Base-by-base conservation (phyloP, 64 coral and sea anemone species). In the Porites australiensis region DNA sequence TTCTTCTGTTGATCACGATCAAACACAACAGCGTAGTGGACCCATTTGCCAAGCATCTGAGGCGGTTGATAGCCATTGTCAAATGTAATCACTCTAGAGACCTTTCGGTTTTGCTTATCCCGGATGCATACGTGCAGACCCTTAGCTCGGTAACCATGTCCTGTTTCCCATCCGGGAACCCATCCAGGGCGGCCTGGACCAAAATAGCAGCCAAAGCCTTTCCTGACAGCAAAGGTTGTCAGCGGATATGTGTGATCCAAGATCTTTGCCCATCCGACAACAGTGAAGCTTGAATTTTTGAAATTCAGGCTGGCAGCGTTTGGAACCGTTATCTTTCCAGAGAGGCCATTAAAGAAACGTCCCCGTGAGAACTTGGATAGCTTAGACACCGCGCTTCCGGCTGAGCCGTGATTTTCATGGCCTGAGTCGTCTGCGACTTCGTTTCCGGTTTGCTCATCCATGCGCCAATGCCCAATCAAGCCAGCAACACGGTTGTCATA, bases 131-230 rank as follows among this genome's bases (percentile, higher is more conserved):
- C 93, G 21, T 65, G 52, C 37, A 66, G 74, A 13, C 87, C 93
- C 10, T 82, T 86, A 7, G 78, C 60, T 48, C 72, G 72, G 87
- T 93, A 93, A 70, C 92, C 92, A 21, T 93, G 92, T 19, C 15
- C 84, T 53, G 79, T 93, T 60, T 93, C 87, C 87, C 86, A 94
- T 58, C 93, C 93, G 22, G 93, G 87, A 19, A 76, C 9, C 93
- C 93, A 94, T 2, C 87, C 87, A 6, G 18, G 13, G 16, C 87
- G 44, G 6, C 70, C 70, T 3, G 77, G 87, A 3, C 57, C 70
- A 77, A 89, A 94, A 62, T 93, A 93, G 52, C 91, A 93, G 27
- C 91, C 91, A 50, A 59, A 88, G 6, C 91, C 91, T 88, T 94
- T 94, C 57, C 58, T 88, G 5, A 94, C 78, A 53, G 92, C 92